Base-by-base conservation (phyloP, 2,113 vertebrate genomes). In the Microcebus lehilahytsara region DNA sequence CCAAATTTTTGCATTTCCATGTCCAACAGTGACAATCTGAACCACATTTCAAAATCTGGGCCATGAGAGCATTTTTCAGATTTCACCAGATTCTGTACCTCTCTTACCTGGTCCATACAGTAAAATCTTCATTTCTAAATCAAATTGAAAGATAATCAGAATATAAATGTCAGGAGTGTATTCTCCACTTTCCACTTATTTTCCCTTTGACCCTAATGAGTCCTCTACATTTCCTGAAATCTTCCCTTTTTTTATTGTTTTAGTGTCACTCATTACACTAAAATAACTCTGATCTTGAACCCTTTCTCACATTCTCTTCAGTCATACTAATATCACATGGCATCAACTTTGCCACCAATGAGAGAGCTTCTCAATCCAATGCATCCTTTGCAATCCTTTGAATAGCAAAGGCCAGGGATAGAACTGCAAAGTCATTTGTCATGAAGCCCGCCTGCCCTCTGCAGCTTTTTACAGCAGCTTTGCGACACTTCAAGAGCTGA, bases 121-220 rank as follows among this genome's bases (percentile, higher is more conserved):
- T 86, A 93, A 92, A 92, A 86, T 87, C 74, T 6, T 95, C 56
- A 77, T 51, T 88, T 93, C 20, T 88, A 58, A 89, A 51, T 91
- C 32, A 87, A 85, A 51, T 2, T 69, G 6, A 92, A 93, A 67
- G 32, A 77, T 6, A 86, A 83, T 81, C 46, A 91, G 66, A 80
- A n/a, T 25, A 30, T 49, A 75, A 74, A 53, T 71, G 27, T 62
- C n/a, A 94, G 34, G 7, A 42, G 22, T 77, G 2, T 85, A 74
- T 80, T 89, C 72, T 91, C 25, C n/a, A 92, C 40, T 25, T 91
- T 92, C 66, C 13, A 87, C 13, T 92, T 51, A 88, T 11, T 92
- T 89, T 75, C 20, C 46, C 42, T 90, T 62, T 40, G 4, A 64
- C 60, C 23, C 16, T 37, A 9, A 46, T 64, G 6, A 85, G 10